Conservation (phyloP, 2,113 vertebrate species). For the Solea solea region DNA sequence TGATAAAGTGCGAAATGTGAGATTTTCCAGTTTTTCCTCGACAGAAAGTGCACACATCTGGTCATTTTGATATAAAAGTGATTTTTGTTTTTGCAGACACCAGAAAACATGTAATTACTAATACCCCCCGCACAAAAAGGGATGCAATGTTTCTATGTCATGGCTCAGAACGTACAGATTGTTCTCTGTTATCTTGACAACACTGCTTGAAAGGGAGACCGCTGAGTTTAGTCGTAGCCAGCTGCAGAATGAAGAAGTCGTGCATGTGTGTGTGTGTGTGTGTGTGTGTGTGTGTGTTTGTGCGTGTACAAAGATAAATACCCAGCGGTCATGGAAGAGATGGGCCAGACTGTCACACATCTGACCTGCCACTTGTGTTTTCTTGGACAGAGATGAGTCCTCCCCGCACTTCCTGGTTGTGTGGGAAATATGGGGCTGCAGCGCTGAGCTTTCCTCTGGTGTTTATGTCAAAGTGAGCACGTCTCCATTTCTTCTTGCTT, state of each 20-base stretch:
- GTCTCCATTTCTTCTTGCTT: neutral
- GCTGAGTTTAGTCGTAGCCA: conserved; percentile 20
- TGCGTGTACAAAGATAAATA: conserved; percentile 30
- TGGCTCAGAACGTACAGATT: conserved; percentile 29
- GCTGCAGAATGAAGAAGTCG: conserved; percentile 3
- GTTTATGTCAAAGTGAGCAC: neutral
- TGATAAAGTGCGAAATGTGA: neutral
- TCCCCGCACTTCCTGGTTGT: neutral
- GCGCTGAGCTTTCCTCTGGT: neutral
- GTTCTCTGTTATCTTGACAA: conserved; percentile 27
- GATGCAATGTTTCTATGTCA: conserved; percentile 44
- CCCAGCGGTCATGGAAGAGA: neutral
- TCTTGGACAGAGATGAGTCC: neutral
- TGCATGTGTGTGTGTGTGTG: neutral
- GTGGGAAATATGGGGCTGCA: neutral
- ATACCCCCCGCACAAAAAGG: conserved; percentile 2
- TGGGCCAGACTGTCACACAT: neutral
- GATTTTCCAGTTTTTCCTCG: neutral
- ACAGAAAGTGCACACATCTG: too few species aligned
- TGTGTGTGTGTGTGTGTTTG: neutral
- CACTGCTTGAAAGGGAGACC: conserved; percentile 1
- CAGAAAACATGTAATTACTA: neutral
- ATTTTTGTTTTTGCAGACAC: neutral
- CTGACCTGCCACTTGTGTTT: conserved; percentile 6
- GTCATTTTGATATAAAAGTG: too few species aligned